A percentile compares a stretch with the other conserved stretches of the same genome.
Evolutionary conservation across 2,797 vertebrate genomes (phyloP).

Genomic region (Salarias fasciatus): DNA sequence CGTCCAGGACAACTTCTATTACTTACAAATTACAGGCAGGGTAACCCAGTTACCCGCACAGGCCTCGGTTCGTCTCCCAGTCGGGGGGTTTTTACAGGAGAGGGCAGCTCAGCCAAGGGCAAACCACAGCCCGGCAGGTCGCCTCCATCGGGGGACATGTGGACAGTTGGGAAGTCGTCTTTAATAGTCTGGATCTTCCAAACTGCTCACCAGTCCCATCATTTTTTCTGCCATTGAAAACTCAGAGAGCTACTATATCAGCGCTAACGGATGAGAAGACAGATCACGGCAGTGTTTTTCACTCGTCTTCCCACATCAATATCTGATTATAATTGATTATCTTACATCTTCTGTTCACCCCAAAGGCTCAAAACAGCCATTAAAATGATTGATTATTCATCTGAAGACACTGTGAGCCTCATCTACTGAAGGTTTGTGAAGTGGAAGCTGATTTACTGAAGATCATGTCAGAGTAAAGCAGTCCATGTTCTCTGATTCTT

Average conservation of each 20-base stretch:
- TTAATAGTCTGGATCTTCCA: background rate
- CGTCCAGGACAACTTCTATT: constrained; percentile 72
- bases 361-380: constrained; percentile 22
- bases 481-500: too few relatives aligned
- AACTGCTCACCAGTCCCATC: background rate
- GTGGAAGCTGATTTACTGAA: too few relatives aligned
- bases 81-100: constrained; percentile 44
- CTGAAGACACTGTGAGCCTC: constrained; percentile 5
- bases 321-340: constrained; percentile 29
- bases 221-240: too few relatives aligned
- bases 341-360: constrained; percentile 10
- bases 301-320: constrained; percentile 15
- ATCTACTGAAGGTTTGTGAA: too few relatives aligned
- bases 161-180: background rate
- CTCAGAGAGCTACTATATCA: too few relatives aligned
- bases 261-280: too few relatives aligned
- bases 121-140: constrained; percentile 38
- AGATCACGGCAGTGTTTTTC: too few relatives aligned
- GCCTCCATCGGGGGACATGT: constrained; percentile 18
- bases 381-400: constrained; percentile 55
- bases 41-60: constrained; percentile 66
- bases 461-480: too few relatives aligned
- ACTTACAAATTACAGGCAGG: constrained; percentile 69
- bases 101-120: constrained; percentile 56
- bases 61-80: constrained; percentile 49